A percentile compares a stretch with the other conserved stretches of the same genome.
These are phyloP conservation scores for Spea bombifrons DNA, from an alignment of 2,113 vertebrate species.

Conservation along the genomic window DNA sequence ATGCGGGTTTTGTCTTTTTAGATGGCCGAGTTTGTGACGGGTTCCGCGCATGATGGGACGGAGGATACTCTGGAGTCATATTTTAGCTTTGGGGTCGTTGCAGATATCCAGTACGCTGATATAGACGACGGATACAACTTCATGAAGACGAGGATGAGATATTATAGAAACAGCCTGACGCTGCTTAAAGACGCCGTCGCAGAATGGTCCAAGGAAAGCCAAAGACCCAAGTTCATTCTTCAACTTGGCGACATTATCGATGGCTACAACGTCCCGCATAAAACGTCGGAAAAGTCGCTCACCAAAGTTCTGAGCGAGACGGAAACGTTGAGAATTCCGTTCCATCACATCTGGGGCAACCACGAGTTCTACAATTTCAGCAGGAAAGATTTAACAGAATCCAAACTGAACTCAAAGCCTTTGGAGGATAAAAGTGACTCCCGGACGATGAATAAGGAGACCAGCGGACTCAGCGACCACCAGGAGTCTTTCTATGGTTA, in stretches of 20 bases:
- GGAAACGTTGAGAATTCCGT: constrained; percentile 57
- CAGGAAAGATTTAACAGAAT: constrained; percentile 67
- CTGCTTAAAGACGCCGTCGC: constrained; percentile 67
- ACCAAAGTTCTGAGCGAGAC: constrained; percentile 69
- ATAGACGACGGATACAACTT: constrained; percentile 80
- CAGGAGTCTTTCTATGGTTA: constrained; percentile 73
- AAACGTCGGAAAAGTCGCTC: constrained; percentile 68
- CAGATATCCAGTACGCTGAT: constrained; percentile 89
- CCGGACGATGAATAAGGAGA: neutral
- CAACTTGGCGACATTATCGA: constrained; percentile 93
- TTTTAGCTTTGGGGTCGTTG: constrained; percentile 82
- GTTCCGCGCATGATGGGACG: constrained; percentile 54
- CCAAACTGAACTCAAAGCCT: constrained; percentile 67
- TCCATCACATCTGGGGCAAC: constrained; percentile 91
- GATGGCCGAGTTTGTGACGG: neutral
- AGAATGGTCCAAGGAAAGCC: constrained; percentile 65
- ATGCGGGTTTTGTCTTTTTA: neutral
- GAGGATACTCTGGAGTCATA: constrained; percentile 53
- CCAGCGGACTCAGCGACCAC: constrained; percentile 28
- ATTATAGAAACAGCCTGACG: constrained; percentile 74
- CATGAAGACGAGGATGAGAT: constrained; percentile 54
- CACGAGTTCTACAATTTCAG: constrained; percentile 95
- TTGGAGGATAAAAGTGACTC: constrained; percentile 21
- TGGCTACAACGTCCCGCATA: constrained; percentile 71
- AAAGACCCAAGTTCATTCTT: constrained; percentile 70